Evolutionary conservation across 2,888 invertebrate species (phyloP).

Genomic region (Pterostichus madidus): DNA sequence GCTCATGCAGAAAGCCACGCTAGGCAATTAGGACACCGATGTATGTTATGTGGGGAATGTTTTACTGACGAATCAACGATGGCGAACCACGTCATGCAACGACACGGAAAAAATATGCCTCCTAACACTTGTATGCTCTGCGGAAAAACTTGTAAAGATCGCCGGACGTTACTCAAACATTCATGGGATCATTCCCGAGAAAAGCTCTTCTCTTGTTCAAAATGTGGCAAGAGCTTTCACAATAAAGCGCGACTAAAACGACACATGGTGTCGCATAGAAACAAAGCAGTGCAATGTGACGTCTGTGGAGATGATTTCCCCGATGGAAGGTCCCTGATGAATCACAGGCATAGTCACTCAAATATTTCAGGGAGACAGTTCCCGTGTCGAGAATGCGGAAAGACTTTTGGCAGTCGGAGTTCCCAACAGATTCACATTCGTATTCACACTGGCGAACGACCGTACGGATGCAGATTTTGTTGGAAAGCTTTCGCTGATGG

Average conservation of each 20-base stretch:
- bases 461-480: constrained; percentile 91
- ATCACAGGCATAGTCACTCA: constrained; percentile 84
- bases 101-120: constrained; percentile 81
- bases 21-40: constrained; percentile 80
- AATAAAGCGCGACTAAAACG: constrained; percentile 83
- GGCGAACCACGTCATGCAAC: constrained; percentile 82
- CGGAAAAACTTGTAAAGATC: constrained; percentile 85
- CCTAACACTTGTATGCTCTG: constrained; percentile 84
- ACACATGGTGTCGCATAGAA: constrained; percentile 86
- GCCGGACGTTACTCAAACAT: constrained; percentile 83
- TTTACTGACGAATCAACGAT: constrained; percentile 82
- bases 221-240: constrained; percentile 86
- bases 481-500: constrained; percentile 95
- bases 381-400: constrained; percentile 91
- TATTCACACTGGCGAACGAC: constrained; percentile 91
- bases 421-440: constrained; percentile 92
- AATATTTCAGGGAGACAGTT: constrained; percentile 82
- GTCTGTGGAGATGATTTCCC: constrained; percentile 86
- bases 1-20: constrained; percentile 90
- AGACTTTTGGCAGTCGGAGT: constrained; percentile 91
- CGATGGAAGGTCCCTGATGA: constrained; percentile 84
- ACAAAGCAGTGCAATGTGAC: constrained; percentile 85
- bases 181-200: constrained; percentile 84
- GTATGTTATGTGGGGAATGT: constrained; percentile 83
- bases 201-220: constrained; percentile 81